Evolutionary conservation across 2,113 vertebrate genomes (phyloP), one percentile per base, ranked within the genome.

Genomic region (Phylloscopus trochilus): DNA sequence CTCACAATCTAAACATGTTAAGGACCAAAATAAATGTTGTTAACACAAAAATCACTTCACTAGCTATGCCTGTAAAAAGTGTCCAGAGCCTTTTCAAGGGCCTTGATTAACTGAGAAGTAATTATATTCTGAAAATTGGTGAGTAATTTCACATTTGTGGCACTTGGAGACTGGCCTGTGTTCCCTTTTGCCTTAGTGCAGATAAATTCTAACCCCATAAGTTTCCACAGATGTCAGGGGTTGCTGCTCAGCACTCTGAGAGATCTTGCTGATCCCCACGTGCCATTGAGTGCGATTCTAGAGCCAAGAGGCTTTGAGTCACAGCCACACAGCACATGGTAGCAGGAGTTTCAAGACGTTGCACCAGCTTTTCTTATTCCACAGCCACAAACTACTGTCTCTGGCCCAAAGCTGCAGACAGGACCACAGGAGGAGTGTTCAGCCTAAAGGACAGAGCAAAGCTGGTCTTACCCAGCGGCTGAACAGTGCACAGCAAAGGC

Each of bases 221-320:
- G 41, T 70, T 93, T 86, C 75, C 31, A 28, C 1, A 2, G 33
- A 52, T 70, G 60, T 44, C 82, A 77, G 59, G 49, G 72, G 35
- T 3, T 67, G 79, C 75, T 56, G 75, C 64, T 95, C 85, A 88
- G 90, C 79, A 46, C 43, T 66, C 51, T 59, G 69, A 2, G 13
- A 90, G 83, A 53, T 66, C 55, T 31, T 1, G 5, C 85, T 63
- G 47, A 59, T 92, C 44, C 51, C 66, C 1, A 3, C 62, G 30
- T 56, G 67, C 72, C 30, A 35, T 10, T 51, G 16, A 53, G 44
- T 81, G 83, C 64, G 41, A 9, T 74, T 90, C 70, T 69, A 44
- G 68, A 78, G 89, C 87, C 89, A 91, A 78, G 53, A 93, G 69
- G 15, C 64, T 94, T 89, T 93, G 87, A 92, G 49, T 91, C 92